Evolutionary conservation across 2,888 invertebrate species (phyloP).

Genomic region (Ceratothoa steindachneri): DNA sequence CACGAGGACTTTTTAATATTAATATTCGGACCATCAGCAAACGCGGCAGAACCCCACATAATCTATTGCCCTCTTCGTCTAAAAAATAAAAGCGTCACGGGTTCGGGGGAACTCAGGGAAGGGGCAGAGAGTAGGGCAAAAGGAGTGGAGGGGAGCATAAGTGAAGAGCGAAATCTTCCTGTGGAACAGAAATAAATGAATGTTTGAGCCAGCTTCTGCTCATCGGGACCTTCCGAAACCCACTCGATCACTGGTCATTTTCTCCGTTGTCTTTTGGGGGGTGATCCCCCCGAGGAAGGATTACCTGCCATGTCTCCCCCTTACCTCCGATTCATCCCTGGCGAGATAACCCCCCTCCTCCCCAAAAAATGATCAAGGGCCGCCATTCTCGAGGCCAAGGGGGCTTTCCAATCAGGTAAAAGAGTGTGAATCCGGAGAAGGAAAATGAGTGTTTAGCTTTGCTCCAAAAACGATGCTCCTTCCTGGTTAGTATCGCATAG

Average conservation of each 20-base stretch:
- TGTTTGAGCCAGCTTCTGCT: not conserved
- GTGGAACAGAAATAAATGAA: slow-evolving; percentile 5
- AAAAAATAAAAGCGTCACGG: too few species aligned
- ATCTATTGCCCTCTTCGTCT: not conserved
- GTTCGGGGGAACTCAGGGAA: too few species aligned
- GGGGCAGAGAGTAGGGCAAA: too few species aligned
- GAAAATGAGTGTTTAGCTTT: too few species aligned
- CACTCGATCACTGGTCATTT: not conserved
- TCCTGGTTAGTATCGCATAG: too few species aligned
- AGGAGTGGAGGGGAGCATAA: not conserved
- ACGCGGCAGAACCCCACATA: not conserved
- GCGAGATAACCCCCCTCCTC: too few species aligned
- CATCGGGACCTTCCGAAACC: not conserved
- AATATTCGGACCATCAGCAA: not conserved
- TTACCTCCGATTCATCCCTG: not conserved
- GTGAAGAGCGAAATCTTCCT: slow-evolving; percentile 4
- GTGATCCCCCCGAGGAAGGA: not conserved
- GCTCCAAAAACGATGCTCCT: too few species aligned
- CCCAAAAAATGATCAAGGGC: too few species aligned
- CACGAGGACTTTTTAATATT: not conserved
- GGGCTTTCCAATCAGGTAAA: too few species aligned
- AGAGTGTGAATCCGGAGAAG: too few species aligned
- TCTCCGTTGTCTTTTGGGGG: not conserved
- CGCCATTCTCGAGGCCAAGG: too few species aligned
- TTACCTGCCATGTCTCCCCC: not conserved